phyloP scores from a whole-genome alignment of 2,113 vertebrate species.

The Mola mola region DNA sequence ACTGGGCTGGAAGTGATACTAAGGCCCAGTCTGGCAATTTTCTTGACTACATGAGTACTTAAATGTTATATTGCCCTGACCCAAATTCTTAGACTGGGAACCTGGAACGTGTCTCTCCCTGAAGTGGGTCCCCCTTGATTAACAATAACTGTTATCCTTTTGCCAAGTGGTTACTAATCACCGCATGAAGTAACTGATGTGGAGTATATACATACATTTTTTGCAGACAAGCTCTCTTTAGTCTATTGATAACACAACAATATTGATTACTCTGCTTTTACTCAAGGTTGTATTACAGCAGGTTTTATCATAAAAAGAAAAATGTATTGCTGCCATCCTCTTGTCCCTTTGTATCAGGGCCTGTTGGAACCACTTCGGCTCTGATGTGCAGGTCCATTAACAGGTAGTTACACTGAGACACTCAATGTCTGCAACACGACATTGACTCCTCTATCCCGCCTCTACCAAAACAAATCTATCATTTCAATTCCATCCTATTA shows the following conservation, averaged over 20 bases:
- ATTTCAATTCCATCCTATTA: no score
- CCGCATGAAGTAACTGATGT: slow-evolving; percentile 6
- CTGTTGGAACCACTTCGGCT: slow-evolving; percentile 49
- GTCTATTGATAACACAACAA: slow-evolving; percentile 30
- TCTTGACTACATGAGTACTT: slow-evolving; percentile 46
- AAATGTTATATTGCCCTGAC: slow-evolving; percentile 44
- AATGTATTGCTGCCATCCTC: slow-evolving; percentile 28
- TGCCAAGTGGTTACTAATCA: slow-evolving; percentile 4
- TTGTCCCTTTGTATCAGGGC: slow-evolving; percentile 15
- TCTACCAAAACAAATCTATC: no score
- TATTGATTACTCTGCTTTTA: no score
- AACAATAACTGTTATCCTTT: not conserved
- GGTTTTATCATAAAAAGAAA: slow-evolving; percentile 37
- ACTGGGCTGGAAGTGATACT: slow-evolving; percentile 36
- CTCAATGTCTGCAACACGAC: no score
- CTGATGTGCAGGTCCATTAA: slow-evolving; percentile 15
- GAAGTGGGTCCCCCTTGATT: slow-evolving; percentile 7
- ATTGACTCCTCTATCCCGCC: no score
- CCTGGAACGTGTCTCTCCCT: not conserved
- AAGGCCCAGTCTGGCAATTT: slow-evolving; percentile 31
- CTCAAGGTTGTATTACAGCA: slow-evolving; percentile 21
- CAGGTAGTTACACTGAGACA: no score
- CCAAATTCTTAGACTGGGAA: no score
- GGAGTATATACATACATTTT: slow-evolving; percentile 3
- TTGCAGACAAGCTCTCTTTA: slow-evolving; percentile 9